These are phyloP conservation scores for Squalus acanthias DNA, from an alignment of 2,797 vertebrate species.

Conservation along the genomic window DNA sequence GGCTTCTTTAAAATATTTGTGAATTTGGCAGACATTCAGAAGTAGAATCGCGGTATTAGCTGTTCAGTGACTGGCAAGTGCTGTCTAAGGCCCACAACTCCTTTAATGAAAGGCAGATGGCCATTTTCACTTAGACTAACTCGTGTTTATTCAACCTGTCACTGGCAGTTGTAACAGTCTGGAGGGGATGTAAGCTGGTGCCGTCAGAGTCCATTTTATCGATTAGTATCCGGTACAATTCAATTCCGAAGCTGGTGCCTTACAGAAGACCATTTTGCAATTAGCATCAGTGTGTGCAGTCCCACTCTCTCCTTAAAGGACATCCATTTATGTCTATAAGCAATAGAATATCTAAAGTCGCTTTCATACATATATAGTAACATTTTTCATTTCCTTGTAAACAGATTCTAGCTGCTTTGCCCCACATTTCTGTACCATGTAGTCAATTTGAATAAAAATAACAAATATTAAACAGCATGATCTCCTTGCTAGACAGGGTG, in stretches of 20 bases:
- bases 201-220: not conserved
- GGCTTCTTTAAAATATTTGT: not conserved
- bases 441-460: not conserved
- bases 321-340: not conserved
- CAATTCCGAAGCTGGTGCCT: not conserved
- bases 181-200: not conserved
- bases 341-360: not conserved
- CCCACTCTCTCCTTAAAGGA: not conserved
- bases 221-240: not conserved
- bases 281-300: not conserved
- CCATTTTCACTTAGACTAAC: not conserved
- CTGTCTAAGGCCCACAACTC: not conserved
- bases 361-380: not conserved
- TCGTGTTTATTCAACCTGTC: conserved; percentile 26
- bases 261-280: not conserved
- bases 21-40: not conserved
- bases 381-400: not conserved
- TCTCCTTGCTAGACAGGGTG: not conserved
- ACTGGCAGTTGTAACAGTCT: not conserved
- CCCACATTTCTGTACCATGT: not conserved
- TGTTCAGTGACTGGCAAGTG: not conserved
- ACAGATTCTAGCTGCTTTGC: not conserved
- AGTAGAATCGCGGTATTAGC: not conserved
- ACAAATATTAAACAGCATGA: not conserved
- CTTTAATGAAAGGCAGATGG: conserved; percentile 29